Percentiles rank a stretch among this genome's conserved stretches.
Evolutionary conservation across 2,888 invertebrate species (phyloP).

Genomic region (Adelognathus sp.): DNA sequence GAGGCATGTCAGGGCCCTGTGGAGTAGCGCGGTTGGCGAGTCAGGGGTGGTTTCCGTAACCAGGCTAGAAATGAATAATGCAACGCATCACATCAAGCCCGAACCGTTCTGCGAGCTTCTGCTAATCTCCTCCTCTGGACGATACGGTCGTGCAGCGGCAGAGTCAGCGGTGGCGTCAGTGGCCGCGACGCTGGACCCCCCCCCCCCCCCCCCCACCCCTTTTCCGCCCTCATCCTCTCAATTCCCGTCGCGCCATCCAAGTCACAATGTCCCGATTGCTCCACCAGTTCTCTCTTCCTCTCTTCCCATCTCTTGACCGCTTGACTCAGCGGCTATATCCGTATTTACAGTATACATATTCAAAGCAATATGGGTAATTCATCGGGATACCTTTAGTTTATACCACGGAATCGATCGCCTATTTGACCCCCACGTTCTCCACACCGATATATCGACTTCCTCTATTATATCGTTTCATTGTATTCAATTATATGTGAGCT

Average conservation of each 20-base stretch:
- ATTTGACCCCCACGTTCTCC: neutral
- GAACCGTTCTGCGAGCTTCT: conserved; percentile 68
- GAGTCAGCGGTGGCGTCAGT: conserved; percentile 27
- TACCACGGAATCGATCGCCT: conserved; percentile 16
- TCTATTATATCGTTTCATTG: neutral
- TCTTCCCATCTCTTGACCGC: neutral
- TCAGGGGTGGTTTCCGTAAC: conserved; percentile 71
- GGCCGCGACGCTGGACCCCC: conserved; percentile 35
- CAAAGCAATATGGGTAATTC: conserved; percentile 26
- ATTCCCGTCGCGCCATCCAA: conserved; percentile 35
- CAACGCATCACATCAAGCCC: conserved; percentile 75
- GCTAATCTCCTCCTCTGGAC: conserved; percentile 74
- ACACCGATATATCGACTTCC: neutral
- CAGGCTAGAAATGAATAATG: conserved; percentile 76
- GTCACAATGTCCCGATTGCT: conserved; percentile 46
- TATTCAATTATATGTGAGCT: neutral
- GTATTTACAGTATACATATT: conserved; percentile 30
- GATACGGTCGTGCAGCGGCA: conserved; percentile 58
- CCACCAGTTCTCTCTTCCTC: neutral
- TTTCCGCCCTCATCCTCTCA: conserved; percentile 7
- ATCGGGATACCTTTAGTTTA: neutral
- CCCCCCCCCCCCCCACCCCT: neutral
- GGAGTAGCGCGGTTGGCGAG: conserved; percentile 63
- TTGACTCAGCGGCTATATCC: neutral
- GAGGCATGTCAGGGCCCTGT: conserved; percentile 64